A percentile compares a stretch with the other conserved stretches of the same genome.
phyloP scores from a whole-genome alignment of 2,888 invertebrate species.

The Lobophora halterata region DNA sequence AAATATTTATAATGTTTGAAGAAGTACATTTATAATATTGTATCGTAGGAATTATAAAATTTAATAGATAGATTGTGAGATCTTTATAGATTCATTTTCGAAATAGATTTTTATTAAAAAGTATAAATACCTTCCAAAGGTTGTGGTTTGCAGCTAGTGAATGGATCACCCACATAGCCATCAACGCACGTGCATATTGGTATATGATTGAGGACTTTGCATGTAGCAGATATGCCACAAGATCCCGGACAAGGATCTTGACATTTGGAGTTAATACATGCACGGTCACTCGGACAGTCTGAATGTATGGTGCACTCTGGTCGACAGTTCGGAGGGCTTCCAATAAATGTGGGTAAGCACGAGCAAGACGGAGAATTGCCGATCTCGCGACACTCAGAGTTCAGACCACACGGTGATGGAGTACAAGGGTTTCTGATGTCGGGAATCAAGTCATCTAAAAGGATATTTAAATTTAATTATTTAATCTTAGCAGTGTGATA shows the following conservation, averaged over 20 bases:
- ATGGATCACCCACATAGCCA: constrained; percentile 88
- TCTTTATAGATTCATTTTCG: no score
- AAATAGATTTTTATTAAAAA: no score
- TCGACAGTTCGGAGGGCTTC: constrained; percentile 86
- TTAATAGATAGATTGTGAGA: no score
- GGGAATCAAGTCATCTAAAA: constrained; percentile 53
- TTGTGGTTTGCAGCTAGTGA: constrained; percentile 79
- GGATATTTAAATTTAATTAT: constrained; percentile 4
- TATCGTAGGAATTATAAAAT: no score
- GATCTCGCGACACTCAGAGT: constrained; percentile 82
- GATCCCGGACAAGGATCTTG: constrained; percentile 89
- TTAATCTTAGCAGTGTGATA: background rate
- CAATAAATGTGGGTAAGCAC: constrained; percentile 83
- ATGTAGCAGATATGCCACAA: constrained; percentile 83
- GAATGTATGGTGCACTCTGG: constrained; percentile 86
- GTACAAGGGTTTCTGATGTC: constrained; percentile 74
- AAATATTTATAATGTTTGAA: constrained; percentile 27
- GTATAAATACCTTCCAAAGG: constrained; percentile 72
- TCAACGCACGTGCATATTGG: constrained; percentile 87
- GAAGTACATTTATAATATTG: background rate
- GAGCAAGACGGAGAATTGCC: constrained; percentile 83
- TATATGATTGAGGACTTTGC: constrained; percentile 86
- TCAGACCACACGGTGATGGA: constrained; percentile 85
- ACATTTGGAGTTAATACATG: constrained; percentile 89
- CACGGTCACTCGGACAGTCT: constrained; percentile 86